These are phyloP conservation scores for Cyclura pinguis DNA, from an alignment of 2,797 vertebrate species.

Conservation along the genomic window DNA sequence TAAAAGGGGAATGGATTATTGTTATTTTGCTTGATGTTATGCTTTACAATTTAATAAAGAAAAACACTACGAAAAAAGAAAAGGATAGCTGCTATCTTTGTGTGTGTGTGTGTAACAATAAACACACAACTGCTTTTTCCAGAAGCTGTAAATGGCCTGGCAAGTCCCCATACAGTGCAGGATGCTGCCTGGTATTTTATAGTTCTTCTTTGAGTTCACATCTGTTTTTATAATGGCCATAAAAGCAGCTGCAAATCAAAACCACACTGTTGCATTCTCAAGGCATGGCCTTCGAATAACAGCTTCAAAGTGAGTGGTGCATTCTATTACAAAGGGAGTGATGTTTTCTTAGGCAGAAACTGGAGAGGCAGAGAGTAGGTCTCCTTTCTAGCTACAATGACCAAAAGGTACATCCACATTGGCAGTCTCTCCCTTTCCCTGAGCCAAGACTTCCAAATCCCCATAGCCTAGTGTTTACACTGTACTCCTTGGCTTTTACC, in stretches of 20 bases:
- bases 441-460: not conserved
- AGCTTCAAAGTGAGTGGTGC: slow-evolving; percentile 70
- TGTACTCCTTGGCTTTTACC: slow-evolving; percentile 8
- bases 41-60: too few species aligned
- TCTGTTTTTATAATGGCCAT: slow-evolving; percentile 71
- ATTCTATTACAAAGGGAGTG: slow-evolving; percentile 67
- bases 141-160: slow-evolving; percentile 17
- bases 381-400: not conserved
- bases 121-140: slow-evolving; percentile 16
- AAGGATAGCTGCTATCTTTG: too few species aligned
- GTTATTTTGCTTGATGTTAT: too few species aligned
- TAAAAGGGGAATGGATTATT: too few species aligned
- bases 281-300: slow-evolving; percentile 60
- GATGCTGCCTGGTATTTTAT: slow-evolving; percentile 48
- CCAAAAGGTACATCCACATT: not conserved
- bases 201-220: slow-evolving; percentile 70
- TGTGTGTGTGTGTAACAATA: too few species aligned
- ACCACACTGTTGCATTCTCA: slow-evolving; percentile 52
- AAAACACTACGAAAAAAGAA: too few species aligned
- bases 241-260: slow-evolving; percentile 77
- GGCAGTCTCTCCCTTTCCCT: not conserved
- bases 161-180: slow-evolving; percentile 41
- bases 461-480: not conserved
- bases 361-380: not conserved
- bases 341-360: slow-evolving; percentile 30